Evolutionary conservation across 2,113 vertebrate species (phyloP), one percentile per base, ranked within the genome.

Genomic region (Lanius collurio): DNA sequence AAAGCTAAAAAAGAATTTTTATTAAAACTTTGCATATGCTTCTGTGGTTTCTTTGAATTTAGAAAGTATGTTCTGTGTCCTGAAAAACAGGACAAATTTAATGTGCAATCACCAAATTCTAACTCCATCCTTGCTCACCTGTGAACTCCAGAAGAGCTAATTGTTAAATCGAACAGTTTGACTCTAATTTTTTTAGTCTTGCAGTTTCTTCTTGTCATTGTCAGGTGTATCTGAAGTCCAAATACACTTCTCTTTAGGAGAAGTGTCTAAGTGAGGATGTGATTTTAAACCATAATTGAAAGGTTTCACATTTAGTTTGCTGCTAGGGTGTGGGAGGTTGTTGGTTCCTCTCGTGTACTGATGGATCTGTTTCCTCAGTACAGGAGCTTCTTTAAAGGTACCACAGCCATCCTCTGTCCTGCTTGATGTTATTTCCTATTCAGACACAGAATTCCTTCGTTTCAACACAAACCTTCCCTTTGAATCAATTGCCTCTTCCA

Each of bases 361-460:
- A 74, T 65, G 77, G 42, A 41, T 70, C 68, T 73, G 41, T 91
- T 93, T 96, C 83, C 82, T 87, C 59, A 79, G 64, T 85, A 79
- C 28, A 79, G 26, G 82, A 70, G 31, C 78, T 60, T 90, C 65
- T 85, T 95, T 95, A 88, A 87, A 87, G 79, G 60, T 90, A 84
- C 47, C 78, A 65, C 87, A 53, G 73, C 52, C 89, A 33, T 44
- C 44, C 80, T 15, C 63, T 90, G 27, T 71, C 89, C 96, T 96
- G 85, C 49, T 92, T 87, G 87, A 26, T 92, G 28, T 91, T 89
- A 19, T 92, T 97, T 93, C 23, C 19, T 94, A 82, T 57, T 94
- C 82, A 93, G 70, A 64, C 22, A 69, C 28, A 57, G 30, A 44
- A 69, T 57, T 87, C 65, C 28, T 78, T 62, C 37, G 50, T 55